phyloP scores from a whole-genome alignment of 2,888 invertebrate genomes.

The Thereva unica region DNA sequence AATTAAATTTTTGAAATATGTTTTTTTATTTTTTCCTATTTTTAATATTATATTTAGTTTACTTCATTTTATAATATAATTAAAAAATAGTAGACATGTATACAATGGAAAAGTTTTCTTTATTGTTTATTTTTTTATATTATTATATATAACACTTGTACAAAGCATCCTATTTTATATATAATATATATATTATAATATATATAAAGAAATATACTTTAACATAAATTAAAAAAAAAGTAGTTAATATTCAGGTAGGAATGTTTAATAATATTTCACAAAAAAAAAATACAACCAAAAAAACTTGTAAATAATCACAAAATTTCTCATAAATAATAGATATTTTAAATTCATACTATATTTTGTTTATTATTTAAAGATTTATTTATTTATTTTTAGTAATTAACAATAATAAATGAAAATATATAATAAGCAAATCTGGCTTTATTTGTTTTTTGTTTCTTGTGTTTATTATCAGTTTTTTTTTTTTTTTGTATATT shows the following conservation, averaged over 20 bases:
- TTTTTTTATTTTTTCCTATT: too few species aligned
- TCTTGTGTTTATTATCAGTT: too few species aligned
- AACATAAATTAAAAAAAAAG: constrained; percentile 7
- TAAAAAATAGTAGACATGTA: not conserved
- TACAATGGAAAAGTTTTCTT: not conserved
- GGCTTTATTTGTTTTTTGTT: too few species aligned
- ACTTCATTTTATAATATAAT: constrained; percentile 1
- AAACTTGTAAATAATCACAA: constrained; percentile 35
- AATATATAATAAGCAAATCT: too few species aligned
- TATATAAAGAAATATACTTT: too few species aligned
- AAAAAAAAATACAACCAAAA: not conserved
- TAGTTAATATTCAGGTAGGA: constrained; percentile 35
- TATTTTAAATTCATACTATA: not conserved
- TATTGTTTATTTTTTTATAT: constrained; percentile 25
- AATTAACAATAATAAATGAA: too few species aligned
- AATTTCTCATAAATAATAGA: constrained; percentile 18
- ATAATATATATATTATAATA: too few species aligned
- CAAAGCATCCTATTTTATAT: constrained; percentile 38
- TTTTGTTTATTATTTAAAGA: not conserved
- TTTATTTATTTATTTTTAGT: too few species aligned
- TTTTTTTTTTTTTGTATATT: too few species aligned
- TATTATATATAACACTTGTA: constrained; percentile 37
- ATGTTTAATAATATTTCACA: constrained; percentile 27
- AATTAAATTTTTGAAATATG: too few species aligned
- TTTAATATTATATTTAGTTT: too few species aligned